phyloP scores from a whole-genome alignment of 2,113 vertebrate species.

The Rhombomys opimus region DNA sequence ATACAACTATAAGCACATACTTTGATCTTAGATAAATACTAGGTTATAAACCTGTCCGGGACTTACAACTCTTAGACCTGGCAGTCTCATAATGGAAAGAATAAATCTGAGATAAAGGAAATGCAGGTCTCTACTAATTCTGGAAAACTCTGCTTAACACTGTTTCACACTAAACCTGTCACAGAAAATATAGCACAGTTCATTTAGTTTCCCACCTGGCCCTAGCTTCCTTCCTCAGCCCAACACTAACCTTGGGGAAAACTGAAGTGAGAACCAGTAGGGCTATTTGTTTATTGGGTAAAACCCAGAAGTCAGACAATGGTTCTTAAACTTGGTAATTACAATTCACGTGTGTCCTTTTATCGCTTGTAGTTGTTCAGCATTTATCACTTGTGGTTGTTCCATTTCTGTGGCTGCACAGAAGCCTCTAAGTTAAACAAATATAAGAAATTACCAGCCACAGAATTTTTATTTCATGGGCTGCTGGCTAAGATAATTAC shows the following conservation, averaged over 20 bases:
- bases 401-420: neutral
- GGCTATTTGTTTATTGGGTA: neutral
- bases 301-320: neutral
- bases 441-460: constrained; percentile 5
- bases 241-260: neutral
- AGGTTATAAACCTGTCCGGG: neutral
- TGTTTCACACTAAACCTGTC: neutral
- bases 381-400: neutral
- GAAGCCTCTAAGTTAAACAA: constrained; percentile 8
- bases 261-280: neutral
- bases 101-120: neutral
- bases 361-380: neutral
- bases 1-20: neutral
- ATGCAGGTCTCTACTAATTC: neutral
- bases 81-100: neutral
- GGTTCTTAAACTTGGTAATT: neutral
- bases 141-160: neutral
- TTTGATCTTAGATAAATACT: neutral
- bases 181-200: neutral
- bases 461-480: constrained; percentile 49
- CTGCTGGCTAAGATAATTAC: constrained; percentile 38
- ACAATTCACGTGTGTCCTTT: neutral
- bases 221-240: neutral
- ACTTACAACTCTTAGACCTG: neutral
- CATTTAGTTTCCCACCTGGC: neutral